These are phyloP conservation scores for Henricia sp. DNA, from an alignment of 53 echinoderm and acorn worm species.

Conservation along the genomic window DNA sequence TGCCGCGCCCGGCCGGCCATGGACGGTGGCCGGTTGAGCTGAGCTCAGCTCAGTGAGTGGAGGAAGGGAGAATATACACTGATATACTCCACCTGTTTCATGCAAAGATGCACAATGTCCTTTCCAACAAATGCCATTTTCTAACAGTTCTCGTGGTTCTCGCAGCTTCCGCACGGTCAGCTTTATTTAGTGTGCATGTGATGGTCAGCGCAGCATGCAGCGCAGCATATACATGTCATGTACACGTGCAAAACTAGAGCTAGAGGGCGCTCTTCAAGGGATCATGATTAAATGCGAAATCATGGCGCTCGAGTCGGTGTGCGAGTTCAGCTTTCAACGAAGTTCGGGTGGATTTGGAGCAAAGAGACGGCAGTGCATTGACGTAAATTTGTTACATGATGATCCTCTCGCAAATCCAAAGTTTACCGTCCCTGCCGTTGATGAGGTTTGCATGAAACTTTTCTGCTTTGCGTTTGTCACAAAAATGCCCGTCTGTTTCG, in stretches of 20 bases:
- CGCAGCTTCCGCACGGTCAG: too few relatives aligned
- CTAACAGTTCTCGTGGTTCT: too few relatives aligned
- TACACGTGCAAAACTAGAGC: not conserved
- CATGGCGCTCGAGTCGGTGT: slow-evolving; percentile 84
- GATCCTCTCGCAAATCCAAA: slow-evolving; percentile 79
- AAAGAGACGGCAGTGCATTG: slow-evolving; percentile 37
- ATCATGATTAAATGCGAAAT: slow-evolving; percentile 9
- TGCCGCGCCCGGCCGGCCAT: too few relatives aligned
- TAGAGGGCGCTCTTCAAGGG: slow-evolving; percentile 29
- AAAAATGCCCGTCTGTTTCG: too few relatives aligned
- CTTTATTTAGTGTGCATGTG: too few relatives aligned
- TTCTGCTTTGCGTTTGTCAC: too few relatives aligned
- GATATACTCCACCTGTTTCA: slow-evolving; percentile 6
- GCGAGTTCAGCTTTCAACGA: slow-evolving; percentile 57
- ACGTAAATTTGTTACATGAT: slow-evolving; percentile 69
- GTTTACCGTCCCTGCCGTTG: slow-evolving; percentile 88
- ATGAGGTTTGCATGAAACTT: slow-evolving; percentile 77
- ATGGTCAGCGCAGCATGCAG: not conserved
- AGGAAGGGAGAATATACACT: not conserved
- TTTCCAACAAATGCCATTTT: too few relatives aligned
- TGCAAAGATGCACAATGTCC: not conserved
- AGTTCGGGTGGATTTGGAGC: slow-evolving; percentile 53
- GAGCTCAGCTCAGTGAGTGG: not conserved
- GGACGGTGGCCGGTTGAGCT: too few relatives aligned
- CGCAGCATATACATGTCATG: not conserved